Evolutionary conservation across 2,797 vertebrate species (phyloP).

Genomic region (Chiroxiphia lanceolata): DNA sequence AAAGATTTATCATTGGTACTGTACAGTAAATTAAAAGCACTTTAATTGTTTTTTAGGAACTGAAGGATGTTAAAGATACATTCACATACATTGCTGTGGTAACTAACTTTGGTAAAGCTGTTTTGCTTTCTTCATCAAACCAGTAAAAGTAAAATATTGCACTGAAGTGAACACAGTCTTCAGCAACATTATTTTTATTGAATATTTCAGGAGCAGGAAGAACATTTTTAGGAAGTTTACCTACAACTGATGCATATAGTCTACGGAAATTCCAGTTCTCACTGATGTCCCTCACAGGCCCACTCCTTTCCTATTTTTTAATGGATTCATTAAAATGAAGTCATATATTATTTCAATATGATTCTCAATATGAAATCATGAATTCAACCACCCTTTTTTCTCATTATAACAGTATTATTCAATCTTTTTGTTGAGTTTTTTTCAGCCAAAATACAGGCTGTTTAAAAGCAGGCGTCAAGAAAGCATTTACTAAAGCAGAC

Average conservation of each 20-base stretch:
- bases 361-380: neutral
- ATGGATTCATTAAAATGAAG: neutral
- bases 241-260: fast-evolving
- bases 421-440: neutral
- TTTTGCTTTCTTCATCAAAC: neutral
- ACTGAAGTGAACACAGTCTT: neutral
- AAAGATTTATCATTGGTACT: neutral
- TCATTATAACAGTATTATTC: neutral
- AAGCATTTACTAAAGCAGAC: neutral
- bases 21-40: neutral
- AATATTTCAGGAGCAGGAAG: neutral
- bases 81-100: neutral
- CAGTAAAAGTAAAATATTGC: neutral
- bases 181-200: neutral
- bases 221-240: neutral
- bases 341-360: neutral
- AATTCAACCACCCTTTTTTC: neutral
- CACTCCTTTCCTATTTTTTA: neutral
- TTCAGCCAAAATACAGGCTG: neutral
- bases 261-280: neutral
- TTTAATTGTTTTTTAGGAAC: neutral
- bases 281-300: neutral
- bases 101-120: neutral
- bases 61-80: neutral
- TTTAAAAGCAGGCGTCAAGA: neutral